Evolutionary conservation across 2,888 invertebrate genomes (phyloP), one percentile per base, ranked within the genome.

Genomic region (Synergus umbraculus): DNA sequence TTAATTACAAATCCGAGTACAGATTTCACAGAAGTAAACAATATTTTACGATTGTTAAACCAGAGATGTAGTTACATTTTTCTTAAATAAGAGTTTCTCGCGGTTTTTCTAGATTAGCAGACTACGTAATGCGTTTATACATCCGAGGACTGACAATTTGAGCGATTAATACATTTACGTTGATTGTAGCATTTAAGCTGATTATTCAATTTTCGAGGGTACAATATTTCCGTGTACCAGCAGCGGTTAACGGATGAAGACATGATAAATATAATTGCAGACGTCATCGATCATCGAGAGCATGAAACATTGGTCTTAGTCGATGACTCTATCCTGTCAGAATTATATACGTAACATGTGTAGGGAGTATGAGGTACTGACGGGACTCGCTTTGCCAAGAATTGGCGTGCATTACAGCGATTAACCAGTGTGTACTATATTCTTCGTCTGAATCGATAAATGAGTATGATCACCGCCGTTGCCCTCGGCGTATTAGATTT

Each of bases 341-440:
- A 67, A 44, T 67, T 44, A 29, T 37, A 73, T 54, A 73, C 37
- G n/a, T 54, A 73, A 54, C 73, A 49, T 73, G 49, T 69, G 67
- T 18, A 60, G 49, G 7, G 49, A 54, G 60, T 12, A 60, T 22
- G 18, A 4, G 3, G 60, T 46, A 60, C n/a, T 49, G 58, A 29
- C n/a, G 58, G 10, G n/a, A 60, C 58, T 60, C 22, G 49, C 69
- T 46, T 69, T 69, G 69, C 46, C 69, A 69, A 69, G 49, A 69
- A 69, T 54, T 73, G 49, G 49, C 73, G 73, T 73, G 73, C 54
- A 73, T 73, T 54, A 73, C 73, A 73, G 29, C 73, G 73, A 73
- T 73, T 73, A 73, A 73, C 49, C 49, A 73, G 54, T n/a, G 4
- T 73, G 37, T 73, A 37, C 37, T 37, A 18, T 73, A 73, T 73